These are phyloP conservation scores for Indicator indicator DNA, from an alignment of 2,113 vertebrate genomes.

Conservation along the genomic window DNA sequence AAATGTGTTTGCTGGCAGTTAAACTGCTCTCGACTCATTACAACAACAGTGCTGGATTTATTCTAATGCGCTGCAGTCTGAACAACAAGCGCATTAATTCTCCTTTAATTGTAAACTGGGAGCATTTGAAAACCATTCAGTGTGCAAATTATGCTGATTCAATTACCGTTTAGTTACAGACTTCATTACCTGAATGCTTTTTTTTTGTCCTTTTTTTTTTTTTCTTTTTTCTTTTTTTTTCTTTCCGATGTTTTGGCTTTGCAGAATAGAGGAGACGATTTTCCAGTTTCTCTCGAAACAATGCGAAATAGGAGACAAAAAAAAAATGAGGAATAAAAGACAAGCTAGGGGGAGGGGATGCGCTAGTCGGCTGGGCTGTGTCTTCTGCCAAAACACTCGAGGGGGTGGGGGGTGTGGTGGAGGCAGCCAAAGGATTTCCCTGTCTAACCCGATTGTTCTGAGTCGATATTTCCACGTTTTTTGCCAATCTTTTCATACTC, in stretches of 20 bases:
- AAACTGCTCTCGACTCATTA: slow-evolving; percentile 80
- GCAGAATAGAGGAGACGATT: slow-evolving; percentile 63
- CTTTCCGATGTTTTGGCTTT: slow-evolving; percentile 41
- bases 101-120: slow-evolving; percentile 87
- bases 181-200: slow-evolving; percentile 84
- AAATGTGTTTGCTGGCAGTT: slow-evolving; percentile 80
- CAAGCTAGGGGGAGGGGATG: not conserved
- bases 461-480: not conserved
- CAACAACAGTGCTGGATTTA: slow-evolving; percentile 81
- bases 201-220: not conserved
- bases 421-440: slow-evolving; percentile 5
- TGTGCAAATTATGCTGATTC: slow-evolving; percentile 87
- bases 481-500: not conserved
- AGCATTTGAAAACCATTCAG: slow-evolving; percentile 85
- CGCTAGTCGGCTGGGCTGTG: not conserved
- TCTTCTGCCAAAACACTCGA: slow-evolving; percentile 3
- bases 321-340: not conserved
- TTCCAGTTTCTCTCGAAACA: slow-evolving; percentile 72
- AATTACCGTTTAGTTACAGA: slow-evolving; percentile 88
- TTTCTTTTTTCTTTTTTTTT: not conserved
- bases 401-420: no score
- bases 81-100: slow-evolving; percentile 83
- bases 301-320: not conserved
- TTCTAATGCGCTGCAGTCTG: slow-evolving; percentile 78
- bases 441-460: not conserved